Base-by-base conservation (phyloP, 2,888 invertebrate genomes). In the Brenthis ino region DNA sequence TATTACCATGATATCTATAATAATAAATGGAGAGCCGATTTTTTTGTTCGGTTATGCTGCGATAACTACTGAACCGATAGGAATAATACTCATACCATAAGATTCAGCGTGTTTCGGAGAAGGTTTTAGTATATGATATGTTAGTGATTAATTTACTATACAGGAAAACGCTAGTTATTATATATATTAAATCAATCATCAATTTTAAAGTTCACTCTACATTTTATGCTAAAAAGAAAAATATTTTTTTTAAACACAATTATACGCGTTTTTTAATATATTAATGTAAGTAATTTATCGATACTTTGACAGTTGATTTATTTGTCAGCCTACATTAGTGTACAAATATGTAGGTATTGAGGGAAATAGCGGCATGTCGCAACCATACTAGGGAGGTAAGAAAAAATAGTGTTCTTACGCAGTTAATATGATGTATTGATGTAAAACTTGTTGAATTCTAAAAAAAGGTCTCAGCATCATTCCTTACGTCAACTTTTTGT, bases 211-310 rank as follows among this genome's bases (percentile, higher is more conserved):
- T 47, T 28, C 28, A 28, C 3, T 28, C 28, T 28, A 55, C 13
- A 24, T 6, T 6, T 12, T 13, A 13, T 14, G 43, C 20, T 57
- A 16, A 16, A 37, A 20, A 16, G 37, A 43, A 57, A 43, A 57
- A 43, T 37, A 8, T 4, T 28, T 56, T 8, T n/a, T 28, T 16
- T 28, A 16, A 57, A 43, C 20, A 57, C 3, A n/a, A n/a, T n/a
- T n/a, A n/a, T 51, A 54, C 37, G 43, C 43, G 13, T 13, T 60
- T 56, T 67, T 55, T 51, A 53, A 37, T 48, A 48, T 68, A 54
- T 63, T 28, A 53, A 64, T n/a, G n/a, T 51, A 37, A 37, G 33
- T 64, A 68, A 68, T 68, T 68, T 68, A 65, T 71, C 64, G 54
- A 64, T 58, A 43, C 33, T 65, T 47, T 61, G 56, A 43, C 65